Percentiles rank a stretch among this genome's conserved stretches.
These are phyloP conservation scores for Entelurus aequoreus DNA, from an alignment of 2,113 vertebrate genomes.

Conservation along the genomic window DNA sequence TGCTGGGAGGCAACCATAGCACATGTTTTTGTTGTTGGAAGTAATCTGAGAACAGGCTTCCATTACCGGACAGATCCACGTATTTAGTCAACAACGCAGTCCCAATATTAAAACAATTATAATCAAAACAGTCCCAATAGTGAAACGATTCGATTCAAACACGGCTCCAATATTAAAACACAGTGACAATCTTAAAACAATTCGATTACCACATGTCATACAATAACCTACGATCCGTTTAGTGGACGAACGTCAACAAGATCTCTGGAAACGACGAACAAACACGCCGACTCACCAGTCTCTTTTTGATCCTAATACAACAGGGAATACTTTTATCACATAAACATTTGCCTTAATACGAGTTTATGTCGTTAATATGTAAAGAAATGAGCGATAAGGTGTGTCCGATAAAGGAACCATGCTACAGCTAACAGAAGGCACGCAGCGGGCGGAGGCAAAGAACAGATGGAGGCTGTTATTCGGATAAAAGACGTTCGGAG, in stretches of 20 bases:
- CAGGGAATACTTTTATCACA: background rate
- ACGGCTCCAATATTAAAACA: too few species aligned
- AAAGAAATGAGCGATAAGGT: background rate
- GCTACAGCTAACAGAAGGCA: background rate
- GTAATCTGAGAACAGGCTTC: conserved; percentile 43
- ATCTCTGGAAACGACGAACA: background rate
- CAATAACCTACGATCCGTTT: background rate
- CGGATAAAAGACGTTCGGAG: background rate
- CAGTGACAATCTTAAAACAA: too few species aligned
- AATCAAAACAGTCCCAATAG: too few species aligned
- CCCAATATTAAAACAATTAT: too few species aligned
- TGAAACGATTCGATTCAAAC: too few species aligned
- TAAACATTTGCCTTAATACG: too few species aligned
- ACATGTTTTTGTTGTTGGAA: conserved; percentile 68
- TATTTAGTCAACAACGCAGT: background rate
- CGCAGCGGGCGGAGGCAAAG: conserved; percentile 3
- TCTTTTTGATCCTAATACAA: background rate
- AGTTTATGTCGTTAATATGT: background rate
- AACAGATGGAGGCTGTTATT: conserved; percentile 33
- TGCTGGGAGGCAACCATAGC: conserved; percentile 38
- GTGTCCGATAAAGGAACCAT: conserved; percentile 49
- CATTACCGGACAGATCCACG: conserved; percentile 38
- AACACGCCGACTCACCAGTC: background rate
- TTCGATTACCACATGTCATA: too few species aligned
- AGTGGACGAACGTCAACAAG: background rate